Conservation (phyloP, 1,140 invertebrate species). For the Achatina immaculata region DNA sequence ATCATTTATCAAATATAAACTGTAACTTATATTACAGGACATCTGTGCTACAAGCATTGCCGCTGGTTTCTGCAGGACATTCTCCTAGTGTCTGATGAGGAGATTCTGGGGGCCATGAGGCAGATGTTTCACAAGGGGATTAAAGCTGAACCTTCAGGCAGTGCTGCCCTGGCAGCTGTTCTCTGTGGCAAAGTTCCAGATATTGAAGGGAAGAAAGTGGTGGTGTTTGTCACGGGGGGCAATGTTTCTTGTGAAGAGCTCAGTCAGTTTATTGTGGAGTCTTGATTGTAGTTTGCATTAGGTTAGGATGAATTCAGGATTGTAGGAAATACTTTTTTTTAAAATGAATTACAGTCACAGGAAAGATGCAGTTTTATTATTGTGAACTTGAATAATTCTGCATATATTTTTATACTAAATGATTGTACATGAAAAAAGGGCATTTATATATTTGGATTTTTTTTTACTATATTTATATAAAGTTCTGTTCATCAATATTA, state of each 20-base stretch:
- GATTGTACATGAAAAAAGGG: no score
- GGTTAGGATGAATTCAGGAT: neutral
- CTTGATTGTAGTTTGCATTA: neutral
- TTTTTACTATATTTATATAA: no score
- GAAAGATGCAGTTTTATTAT: no score
- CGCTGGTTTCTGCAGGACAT: conserved; percentile 60
- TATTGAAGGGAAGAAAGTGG: conserved; percentile 59
- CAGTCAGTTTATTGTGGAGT: conserved; percentile 35
- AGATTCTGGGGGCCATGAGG: conserved; percentile 55
- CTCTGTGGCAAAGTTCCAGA: conserved; percentile 56
- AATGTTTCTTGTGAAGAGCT: conserved; percentile 62
- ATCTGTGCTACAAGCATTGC: conserved; percentile 57
- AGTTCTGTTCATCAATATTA: no score
- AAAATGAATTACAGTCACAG: neutral
- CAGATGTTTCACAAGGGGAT: conserved; percentile 60
- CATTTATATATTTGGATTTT: no score
- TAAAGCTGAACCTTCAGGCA: conserved; percentile 66
- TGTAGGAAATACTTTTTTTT: no score
- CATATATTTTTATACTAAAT: no score
- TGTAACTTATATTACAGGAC: no score
- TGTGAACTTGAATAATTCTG: no score
- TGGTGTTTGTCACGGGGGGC: conserved; percentile 61
- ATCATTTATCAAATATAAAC: no score
- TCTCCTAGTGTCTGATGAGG: conserved; percentile 61
- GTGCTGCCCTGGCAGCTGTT: conserved; percentile 64